Base-by-base conservation (phyloP, 37 sponge, comb jelly and placozoan genomes). In the Dysidea cf. avara region DNA sequence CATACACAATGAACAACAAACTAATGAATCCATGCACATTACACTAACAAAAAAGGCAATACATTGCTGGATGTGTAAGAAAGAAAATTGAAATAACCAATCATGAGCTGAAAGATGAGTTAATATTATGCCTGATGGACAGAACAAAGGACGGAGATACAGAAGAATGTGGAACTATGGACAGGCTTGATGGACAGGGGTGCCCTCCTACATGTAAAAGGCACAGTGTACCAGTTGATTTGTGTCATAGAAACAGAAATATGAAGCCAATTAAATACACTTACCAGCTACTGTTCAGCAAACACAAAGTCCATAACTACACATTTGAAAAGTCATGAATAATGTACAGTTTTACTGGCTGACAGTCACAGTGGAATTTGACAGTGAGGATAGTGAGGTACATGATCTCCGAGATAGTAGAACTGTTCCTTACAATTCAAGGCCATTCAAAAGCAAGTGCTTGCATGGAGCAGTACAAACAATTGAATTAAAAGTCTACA, bases 391-490 rank as follows among this genome's bases (percentile, higher is more conserved):
- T 18, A 49, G 39, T 9, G 40, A 57, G 38, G 59, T 18, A 36
- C 22, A 37, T 59, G 40, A 25, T 52, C 59, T 77, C 2, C 34
- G 54, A 67, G 68, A 56, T 77, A 33, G 71, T 61, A 16, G 74
- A 72, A 0, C 46, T 65, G 31, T 81, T n/a, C 18, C 20, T 81
- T 21, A 81, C 82, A 2, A 64, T 81, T 20, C n/a, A 65, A 55
- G 82, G 67, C 16, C 72, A 66, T 39, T 81, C 82, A n/a, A 64
- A 55, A 26, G 66, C 67, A 14, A 72, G 35, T 24, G 32, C 68
- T 6, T 81, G n/a, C 24, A 72, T 81, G 49, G 74, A 81, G 33
- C 21, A 54, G 50, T 81, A 66, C 37, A 81, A 81, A 21, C 65
- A 81, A 29, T 0, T 55, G 30, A 63, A 29, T 7, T 52, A 81